phyloP scores from a whole-genome alignment of 2,888 invertebrate genomes.

The Stenurella melanura region DNA sequence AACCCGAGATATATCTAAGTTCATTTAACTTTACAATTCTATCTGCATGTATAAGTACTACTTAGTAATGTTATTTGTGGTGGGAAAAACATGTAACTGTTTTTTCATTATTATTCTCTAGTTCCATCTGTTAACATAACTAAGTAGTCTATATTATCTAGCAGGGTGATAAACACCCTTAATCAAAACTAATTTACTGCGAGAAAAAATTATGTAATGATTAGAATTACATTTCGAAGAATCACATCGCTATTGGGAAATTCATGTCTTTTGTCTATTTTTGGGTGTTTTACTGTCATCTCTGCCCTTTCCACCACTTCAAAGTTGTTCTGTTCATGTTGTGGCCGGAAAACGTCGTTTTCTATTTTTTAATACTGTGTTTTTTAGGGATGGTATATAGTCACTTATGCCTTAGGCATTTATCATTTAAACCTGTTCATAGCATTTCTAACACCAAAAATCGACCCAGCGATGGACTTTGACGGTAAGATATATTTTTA shows the following conservation, averaged over 20 bases:
- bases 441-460: constrained; percentile 99
- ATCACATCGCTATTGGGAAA: constrained; percentile 18
- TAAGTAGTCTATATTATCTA: no score
- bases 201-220: no score
- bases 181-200: no score
- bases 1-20: no score
- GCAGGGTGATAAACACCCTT: no score
- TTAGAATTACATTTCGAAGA: not conserved
- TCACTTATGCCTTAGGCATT: constrained; percentile 99
- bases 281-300: constrained; percentile 28
- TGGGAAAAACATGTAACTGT: no score
- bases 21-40: no score
- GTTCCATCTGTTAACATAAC: no score
- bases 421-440: constrained; percentile 99
- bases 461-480: constrained; percentile 97
- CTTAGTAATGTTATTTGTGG: no score
- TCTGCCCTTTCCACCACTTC: constrained; percentile 63
- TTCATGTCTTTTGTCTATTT: not conserved
- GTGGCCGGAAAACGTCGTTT: not conserved
- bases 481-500: constrained; percentile 79
- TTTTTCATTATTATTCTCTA: no score
- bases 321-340: constrained; percentile 14
- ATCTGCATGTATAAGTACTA: no score
- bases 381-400: constrained; percentile 98
- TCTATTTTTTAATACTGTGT: constrained; percentile 33